Evolutionary conservation across 2,113 vertebrate species (phyloP).

Genomic region (Phodopus roborovskii): DNA sequence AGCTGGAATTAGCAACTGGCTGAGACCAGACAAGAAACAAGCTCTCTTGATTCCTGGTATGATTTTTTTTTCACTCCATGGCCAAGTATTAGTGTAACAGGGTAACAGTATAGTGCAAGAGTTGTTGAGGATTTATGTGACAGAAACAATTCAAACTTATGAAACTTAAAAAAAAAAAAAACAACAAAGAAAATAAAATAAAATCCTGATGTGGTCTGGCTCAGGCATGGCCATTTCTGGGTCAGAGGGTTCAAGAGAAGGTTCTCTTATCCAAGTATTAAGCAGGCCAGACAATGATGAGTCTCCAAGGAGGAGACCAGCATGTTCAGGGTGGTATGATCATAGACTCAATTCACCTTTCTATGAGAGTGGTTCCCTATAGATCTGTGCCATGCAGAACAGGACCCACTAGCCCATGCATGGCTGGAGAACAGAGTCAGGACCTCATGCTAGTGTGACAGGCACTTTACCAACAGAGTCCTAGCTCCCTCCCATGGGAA

Average conservation of each 20-base stretch:
- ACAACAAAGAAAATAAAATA: not conserved
- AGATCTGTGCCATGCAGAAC: rapidly evolving
- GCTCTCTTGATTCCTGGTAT: not conserved
- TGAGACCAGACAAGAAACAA: not conserved
- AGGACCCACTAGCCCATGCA: not conserved
- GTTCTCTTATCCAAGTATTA: not conserved
- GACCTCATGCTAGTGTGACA: not conserved
- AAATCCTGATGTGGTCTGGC: not conserved
- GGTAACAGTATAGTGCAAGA: not conserved
- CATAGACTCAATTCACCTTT: not conserved
- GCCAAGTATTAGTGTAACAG: not conserved
- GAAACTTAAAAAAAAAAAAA: not conserved
- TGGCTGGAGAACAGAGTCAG: not conserved
- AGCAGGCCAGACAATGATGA: not conserved
- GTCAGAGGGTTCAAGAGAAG: not conserved
- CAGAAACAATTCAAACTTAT: not conserved
- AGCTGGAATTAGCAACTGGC: conserved; percentile 15
- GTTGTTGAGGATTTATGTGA: not conserved
- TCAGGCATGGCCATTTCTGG: not conserved
- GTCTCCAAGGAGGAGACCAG: not conserved
- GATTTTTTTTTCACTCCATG: not conserved
- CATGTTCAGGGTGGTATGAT: no score
- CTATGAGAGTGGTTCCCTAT: not conserved
- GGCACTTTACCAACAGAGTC: not conserved
- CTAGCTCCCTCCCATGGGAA: not conserved